Conservation (phyloP, 1,140 invertebrate species). For the Calephelis virginiensis region DNA sequence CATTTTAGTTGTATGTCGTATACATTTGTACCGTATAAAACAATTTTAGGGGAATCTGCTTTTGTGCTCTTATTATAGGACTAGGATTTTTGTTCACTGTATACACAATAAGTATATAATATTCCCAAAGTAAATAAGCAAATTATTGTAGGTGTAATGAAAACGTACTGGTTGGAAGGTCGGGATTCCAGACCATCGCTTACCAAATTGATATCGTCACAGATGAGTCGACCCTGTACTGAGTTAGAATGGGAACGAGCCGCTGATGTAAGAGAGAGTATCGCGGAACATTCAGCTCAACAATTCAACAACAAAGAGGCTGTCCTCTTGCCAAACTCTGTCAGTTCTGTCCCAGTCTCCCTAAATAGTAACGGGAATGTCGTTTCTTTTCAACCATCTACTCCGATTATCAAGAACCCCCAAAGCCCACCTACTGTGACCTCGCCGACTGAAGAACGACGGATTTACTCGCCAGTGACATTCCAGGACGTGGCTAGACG, state of each 20-base stretch:
- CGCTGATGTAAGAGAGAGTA: slow-evolving; percentile 67
- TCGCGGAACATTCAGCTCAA: slow-evolving; percentile 56
- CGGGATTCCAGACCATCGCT: slow-evolving; percentile 80
- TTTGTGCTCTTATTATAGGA: no score
- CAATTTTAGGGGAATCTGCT: no score
- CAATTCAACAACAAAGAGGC: slow-evolving; percentile 69
- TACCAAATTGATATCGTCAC: slow-evolving; percentile 62
- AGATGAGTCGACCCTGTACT: slow-evolving; percentile 50
- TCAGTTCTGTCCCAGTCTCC: slow-evolving; percentile 43
- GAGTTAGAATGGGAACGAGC: slow-evolving; percentile 67
- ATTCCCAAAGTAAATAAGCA: neutral
- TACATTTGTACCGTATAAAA: no score
- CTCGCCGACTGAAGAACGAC: slow-evolving; percentile 78
- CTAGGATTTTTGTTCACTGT: no score
- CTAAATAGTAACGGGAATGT: slow-evolving; percentile 40
- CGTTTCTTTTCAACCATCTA: slow-evolving; percentile 37
- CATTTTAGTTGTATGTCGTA: no score
- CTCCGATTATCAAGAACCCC: slow-evolving; percentile 40
- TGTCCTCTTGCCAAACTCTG: slow-evolving; percentile 42
- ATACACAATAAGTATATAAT: no score
- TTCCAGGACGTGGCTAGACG: slow-evolving; percentile 89
- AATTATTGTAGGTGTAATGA: slow-evolving; percentile 86
- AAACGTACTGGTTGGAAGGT: slow-evolving; percentile 93
- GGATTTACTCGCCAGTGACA: slow-evolving; percentile 90
- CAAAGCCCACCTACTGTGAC: slow-evolving; percentile 53